Base-by-base conservation (phyloP, 2,888 invertebrate genomes). In the Linnaemya vulpina region DNA sequence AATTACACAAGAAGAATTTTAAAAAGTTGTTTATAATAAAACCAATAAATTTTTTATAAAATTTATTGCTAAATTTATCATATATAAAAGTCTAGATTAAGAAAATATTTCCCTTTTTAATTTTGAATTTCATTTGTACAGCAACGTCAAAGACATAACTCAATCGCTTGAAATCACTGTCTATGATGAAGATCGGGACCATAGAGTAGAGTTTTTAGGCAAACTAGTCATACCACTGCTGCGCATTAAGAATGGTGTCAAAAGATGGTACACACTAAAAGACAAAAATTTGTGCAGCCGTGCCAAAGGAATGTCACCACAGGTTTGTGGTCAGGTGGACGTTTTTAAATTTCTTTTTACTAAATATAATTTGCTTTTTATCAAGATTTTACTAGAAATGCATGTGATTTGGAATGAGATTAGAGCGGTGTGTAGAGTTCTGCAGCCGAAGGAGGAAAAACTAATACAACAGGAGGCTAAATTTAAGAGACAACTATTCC, bases 151-250 rank as follows among this genome's bases (percentile, higher is more conserved):
- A 91, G 99, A 99, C 91, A 97, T 99, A 87, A 98, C 98, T 89
- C 96, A 98, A 73, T 95, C 97, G 67, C 93, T 99, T 87, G 99
- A 99, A 90, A 94, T 99, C 71, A 99, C 99, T 0, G 98, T 99
- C 0, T 99, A 96, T 92, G 99, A 99, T 90, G 99, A 99, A 93
- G 99, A 99, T 92, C 95, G 98, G 84, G 98, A 98, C 91, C 98
- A 99, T 92, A 99, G 99, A 92, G 98, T 98, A 13, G 99, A 99
- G 92, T 99, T 99, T 91, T 93, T 99, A 15, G 99, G 99, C 0
- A 98, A 97, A 92, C 93, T 99, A 11, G 95, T 96, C 3, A 95
- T 99, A 88, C 99, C 99, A 0, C 92, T 99, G 68, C 93, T 99
- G 76, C 94, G 95, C 89, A 96, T 99, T 88, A 94, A 95, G 87